Evolutionary conservation across 2,888 invertebrate species (phyloP).

Genomic region (Drosophila kanekoi): DNA sequence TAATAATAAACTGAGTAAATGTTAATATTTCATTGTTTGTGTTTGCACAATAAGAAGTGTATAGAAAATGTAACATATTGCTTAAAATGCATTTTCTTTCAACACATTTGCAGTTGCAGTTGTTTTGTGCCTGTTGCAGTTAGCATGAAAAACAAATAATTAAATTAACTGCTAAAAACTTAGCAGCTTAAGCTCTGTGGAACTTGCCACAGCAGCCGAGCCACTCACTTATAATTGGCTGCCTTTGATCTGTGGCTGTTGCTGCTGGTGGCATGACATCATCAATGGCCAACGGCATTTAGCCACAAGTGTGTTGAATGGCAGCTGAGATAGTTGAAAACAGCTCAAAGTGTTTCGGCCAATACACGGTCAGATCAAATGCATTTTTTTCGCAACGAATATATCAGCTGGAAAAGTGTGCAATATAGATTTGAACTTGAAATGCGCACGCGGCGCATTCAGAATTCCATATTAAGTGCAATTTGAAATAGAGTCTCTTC

Average conservation of each 20-base stretch:
- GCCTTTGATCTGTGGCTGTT: conserved; percentile 63
- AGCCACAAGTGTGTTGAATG: conserved; percentile 17
- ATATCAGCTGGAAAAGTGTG: conserved; percentile 29
- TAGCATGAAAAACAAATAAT: conserved; percentile 43
- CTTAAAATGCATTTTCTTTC: not conserved
- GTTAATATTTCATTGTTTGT: too few species aligned
- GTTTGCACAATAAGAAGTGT: not conserved
- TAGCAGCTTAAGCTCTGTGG: conserved; percentile 41
- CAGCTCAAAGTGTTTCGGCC: conserved; percentile 14
- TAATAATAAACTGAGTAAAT: too few species aligned
- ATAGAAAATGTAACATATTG: not conserved
- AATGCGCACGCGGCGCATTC: conserved; percentile 10
- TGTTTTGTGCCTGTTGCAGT: conserved; percentile 21
- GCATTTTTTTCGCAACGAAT: conserved; percentile 47
- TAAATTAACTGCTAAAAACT: conserved; percentile 54
- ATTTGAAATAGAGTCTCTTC: conserved; percentile 67
- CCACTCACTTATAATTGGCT: conserved; percentile 57
- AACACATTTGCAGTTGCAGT: not conserved
- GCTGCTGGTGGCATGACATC: conserved; percentile 61
- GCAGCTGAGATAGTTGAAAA: conserved; percentile 24
- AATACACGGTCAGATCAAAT: conserved; percentile 68
- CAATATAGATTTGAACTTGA: conserved; percentile 65
- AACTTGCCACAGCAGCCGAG: conserved; percentile 37
- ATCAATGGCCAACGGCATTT: conserved; percentile 37
- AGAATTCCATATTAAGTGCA: conserved; percentile 79